Evolutionary conservation across 2,113 vertebrate species (phyloP).

Genomic region (Microtus oregoni): DNA sequence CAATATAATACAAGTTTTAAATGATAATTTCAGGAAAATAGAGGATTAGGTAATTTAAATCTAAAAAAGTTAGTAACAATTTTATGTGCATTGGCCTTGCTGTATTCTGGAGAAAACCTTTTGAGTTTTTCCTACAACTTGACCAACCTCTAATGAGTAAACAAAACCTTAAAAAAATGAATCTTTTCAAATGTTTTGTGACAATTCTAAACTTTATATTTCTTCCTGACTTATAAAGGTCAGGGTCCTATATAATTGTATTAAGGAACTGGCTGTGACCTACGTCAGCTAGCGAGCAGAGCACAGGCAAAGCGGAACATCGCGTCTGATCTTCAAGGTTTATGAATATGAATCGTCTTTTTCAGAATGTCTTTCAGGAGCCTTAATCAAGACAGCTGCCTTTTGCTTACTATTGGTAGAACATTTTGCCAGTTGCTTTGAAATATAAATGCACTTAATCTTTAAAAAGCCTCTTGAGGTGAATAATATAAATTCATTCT

Average conservation of each 20-base stretch:
- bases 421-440: background rate
- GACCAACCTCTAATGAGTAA: background rate
- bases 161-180: background rate
- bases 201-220: background rate
- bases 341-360: background rate
- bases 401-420: background rate
- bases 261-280: background rate
- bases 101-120: background rate
- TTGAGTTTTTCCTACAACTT: background rate
- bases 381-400: background rate
- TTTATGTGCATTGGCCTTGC: conserved; percentile 19
- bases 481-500: background rate
- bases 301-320: background rate
- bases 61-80: background rate
- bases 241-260: background rate
- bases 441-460: conserved; percentile 6
- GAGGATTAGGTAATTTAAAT: background rate
- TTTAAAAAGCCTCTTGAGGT: conserved; percentile 14
- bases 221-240: background rate
- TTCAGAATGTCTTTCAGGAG: background rate
- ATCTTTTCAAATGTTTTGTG: background rate
- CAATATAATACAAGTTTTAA: conserved; percentile 11
- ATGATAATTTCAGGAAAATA: background rate
- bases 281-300: background rate
- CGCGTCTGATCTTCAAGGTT: background rate